A percentile compares a stretch with the other conserved stretches of the same genome.
phyloP scores from a whole-genome alignment of 2,113 vertebrate genomes.

The Poeciliopsis retropinna region DNA sequence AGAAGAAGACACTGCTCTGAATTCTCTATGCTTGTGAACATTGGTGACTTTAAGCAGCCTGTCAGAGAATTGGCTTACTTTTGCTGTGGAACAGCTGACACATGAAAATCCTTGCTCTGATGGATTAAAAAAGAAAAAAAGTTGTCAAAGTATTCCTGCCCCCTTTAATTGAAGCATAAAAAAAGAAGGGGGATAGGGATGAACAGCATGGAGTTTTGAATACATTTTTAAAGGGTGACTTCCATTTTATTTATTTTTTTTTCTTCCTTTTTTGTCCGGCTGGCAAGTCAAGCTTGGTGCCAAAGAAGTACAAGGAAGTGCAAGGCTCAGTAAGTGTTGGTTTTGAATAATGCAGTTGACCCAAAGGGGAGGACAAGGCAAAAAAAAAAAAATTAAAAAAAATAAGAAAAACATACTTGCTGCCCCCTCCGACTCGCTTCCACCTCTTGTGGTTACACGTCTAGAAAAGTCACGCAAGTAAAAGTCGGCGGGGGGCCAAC shows the following conservation, averaged over 20 bases:
- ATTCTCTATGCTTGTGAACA: slow-evolving; percentile 51
- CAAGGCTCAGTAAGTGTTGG: slow-evolving; percentile 78
- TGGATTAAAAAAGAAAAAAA: slow-evolving; percentile 38
- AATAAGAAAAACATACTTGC: slow-evolving; percentile 3
- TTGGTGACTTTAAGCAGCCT: slow-evolving; percentile 61
- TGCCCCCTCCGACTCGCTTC: background rate
- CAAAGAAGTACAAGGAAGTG: slow-evolving; percentile 75
- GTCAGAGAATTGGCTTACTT: slow-evolving; percentile 56
- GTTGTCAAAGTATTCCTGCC: slow-evolving; percentile 59
- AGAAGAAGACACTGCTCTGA: slow-evolving; percentile 19
- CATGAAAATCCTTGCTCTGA: slow-evolving; percentile 57
- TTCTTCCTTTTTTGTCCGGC: slow-evolving; percentile 45
- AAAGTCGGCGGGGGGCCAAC: slow-evolving; percentile 33
- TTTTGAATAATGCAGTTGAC: slow-evolving; percentile 78
- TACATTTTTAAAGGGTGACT: slow-evolving; percentile 74
- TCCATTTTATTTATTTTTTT: slow-evolving; percentile 27
- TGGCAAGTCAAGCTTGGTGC: slow-evolving; percentile 70
- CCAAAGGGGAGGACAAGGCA: slow-evolving; percentile 38
- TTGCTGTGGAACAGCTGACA: slow-evolving; percentile 56
- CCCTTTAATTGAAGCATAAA: slow-evolving; percentile 71
- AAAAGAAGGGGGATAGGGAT: slow-evolving; percentile 40
- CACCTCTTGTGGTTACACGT: slow-evolving; percentile 9
- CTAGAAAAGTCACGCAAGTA: slow-evolving; percentile 54
- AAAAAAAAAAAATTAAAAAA: background rate
- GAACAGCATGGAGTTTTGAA: slow-evolving; percentile 61